These are phyloP conservation scores for Muscicapa striata DNA, from an alignment of 2,797 vertebrate species.

Conservation along the genomic window DNA sequence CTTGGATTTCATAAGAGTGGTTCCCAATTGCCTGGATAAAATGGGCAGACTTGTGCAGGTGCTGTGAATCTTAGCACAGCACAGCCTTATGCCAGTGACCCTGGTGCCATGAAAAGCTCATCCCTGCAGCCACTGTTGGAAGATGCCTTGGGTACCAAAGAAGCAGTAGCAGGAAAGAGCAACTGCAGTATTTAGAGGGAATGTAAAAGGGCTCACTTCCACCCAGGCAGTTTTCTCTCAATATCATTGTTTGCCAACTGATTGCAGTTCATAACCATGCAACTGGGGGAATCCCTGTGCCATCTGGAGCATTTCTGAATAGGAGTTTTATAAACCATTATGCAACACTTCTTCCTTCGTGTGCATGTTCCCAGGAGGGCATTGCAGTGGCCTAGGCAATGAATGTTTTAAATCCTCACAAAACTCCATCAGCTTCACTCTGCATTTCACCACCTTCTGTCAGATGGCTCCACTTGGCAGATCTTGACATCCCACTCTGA, in stretches of 20 bases:
- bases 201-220: not conserved
- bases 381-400: not conserved
- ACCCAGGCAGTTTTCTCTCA: not conserved
- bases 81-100: not conserved
- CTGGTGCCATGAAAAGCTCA: fast-evolving
- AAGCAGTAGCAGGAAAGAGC: not conserved
- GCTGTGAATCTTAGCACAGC: not conserved
- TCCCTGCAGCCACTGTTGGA: not conserved
- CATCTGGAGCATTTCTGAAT: conserved; percentile 17
- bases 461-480: not conserved
- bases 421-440: not conserved
- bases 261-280: not conserved
- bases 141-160: not conserved
- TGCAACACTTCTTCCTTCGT: not conserved
- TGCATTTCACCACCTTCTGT: not conserved
- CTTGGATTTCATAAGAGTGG: not conserved
- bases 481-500: not conserved
- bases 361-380: not conserved
- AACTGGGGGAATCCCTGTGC: not conserved
- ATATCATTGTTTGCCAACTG: not conserved
- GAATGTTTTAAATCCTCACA: not conserved
- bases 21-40: not conserved
- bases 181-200: not conserved
- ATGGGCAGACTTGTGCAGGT: not conserved
- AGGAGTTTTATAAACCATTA: not conserved